Conservation (phyloP, 2,888 invertebrate species). For the Harpalus rubripes region DNA sequence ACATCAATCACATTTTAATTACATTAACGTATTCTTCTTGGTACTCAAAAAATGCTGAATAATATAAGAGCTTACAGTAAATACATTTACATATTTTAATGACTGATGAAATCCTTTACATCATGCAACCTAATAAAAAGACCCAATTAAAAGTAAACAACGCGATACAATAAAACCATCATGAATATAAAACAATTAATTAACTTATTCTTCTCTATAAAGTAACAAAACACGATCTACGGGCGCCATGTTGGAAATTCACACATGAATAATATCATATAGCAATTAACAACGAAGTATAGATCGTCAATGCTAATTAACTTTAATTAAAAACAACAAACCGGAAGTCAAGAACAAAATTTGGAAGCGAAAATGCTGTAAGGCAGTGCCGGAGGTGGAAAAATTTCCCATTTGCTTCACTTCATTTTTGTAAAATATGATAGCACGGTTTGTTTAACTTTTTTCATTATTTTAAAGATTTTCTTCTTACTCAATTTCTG, state of each 20-base stretch:
- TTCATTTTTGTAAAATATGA: no score
- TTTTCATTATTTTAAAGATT: no score
- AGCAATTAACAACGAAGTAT: slow-evolving; percentile 41
- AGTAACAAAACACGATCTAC: slow-evolving; percentile 38
- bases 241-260: slow-evolving; percentile 47
- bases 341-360: slow-evolving; percentile 39
- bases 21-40: slow-evolving; percentile 31
- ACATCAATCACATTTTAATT: slow-evolving; percentile 44
- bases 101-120: slow-evolving; percentile 36
- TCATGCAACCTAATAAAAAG: slow-evolving; percentile 49
- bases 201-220: slow-evolving; percentile 47
- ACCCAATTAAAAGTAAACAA: slow-evolving; percentile 51
- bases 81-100: slow-evolving; percentile 53
- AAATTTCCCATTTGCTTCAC: no score
- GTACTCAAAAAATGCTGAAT: slow-evolving; percentile 43
- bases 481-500: no score
- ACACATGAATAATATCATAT: slow-evolving; percentile 51
- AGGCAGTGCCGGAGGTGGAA: no score
- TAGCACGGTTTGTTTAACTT: no score
- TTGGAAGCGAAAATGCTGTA: slow-evolving; percentile 10
- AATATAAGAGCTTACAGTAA: slow-evolving; percentile 41
- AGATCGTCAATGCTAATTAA: slow-evolving; percentile 51
- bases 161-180: slow-evolving; percentile 44
- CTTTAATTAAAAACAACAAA: slow-evolving; percentile 42
- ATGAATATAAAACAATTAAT: slow-evolving; percentile 54